Percentiles rank a stretch among this genome's conserved stretches.
Conservation (phyloP, 92 coral and sea anemone species). For the Umimayanthus kanabou region DNA sequence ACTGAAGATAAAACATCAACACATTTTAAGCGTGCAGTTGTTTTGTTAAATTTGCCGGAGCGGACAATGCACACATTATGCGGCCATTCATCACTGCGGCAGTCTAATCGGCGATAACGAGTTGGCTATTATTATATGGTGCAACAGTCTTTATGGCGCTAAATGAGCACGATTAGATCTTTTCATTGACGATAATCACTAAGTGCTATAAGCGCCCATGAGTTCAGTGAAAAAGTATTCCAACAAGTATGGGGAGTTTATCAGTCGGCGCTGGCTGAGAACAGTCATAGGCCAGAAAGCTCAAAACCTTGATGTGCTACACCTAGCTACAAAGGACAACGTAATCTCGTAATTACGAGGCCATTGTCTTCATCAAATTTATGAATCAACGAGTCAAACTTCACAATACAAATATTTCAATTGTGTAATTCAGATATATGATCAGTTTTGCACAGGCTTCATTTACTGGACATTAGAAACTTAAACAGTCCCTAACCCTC, state of each 20-base stretch:
- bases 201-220: neutral
- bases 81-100: neutral
- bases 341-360: too few species aligned
- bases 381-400: too few species aligned
- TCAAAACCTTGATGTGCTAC: neutral
- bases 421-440: too few species aligned
- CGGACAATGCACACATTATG: neutral
- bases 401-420: too few species aligned
- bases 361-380: too few species aligned
- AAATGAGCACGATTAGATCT: neutral
- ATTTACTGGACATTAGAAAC: too few species aligned
- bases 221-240: neutral
- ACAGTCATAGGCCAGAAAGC: neutral
- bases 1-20: neutral
- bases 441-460: too few species aligned
- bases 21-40: neutral
- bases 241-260: neutral
- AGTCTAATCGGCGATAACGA: neutral
- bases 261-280: neutral
- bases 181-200: neutral
- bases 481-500: too few species aligned
- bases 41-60: neutral
- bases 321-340: too few species aligned
- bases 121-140: neutral
- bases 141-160: neutral